These are phyloP conservation scores for Octopus bimaculoides DNA, from an alignment of 1,140 invertebrate genomes.

Conservation along the genomic window DNA sequence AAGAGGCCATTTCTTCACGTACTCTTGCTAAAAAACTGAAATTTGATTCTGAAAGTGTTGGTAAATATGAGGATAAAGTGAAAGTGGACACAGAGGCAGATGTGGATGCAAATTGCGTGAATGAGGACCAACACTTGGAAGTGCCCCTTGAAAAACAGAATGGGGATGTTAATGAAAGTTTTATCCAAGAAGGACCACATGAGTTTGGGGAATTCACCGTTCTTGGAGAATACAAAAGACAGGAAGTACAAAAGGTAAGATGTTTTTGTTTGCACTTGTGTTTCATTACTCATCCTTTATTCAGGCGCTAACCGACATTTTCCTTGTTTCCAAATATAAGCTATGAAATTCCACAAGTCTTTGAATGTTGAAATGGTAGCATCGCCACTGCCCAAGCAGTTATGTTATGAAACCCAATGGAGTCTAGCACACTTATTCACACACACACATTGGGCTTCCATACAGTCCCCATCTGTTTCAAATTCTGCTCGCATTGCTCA, in stretches of 20 bases:
- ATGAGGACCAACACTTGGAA: neutral
- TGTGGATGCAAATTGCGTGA: neutral
- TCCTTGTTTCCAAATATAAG: too few species aligned
- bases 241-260: conserved; percentile 57
- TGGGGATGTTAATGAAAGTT: conserved; percentile 9
- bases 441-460: too few species aligned
- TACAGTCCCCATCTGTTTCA: too few species aligned
- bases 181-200: conserved; percentile 15
- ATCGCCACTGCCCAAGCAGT: too few species aligned
- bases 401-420: too few species aligned
- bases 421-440: too few species aligned
- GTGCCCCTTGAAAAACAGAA: conserved; percentile 15
- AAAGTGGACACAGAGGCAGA: neutral
- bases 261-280: neutral
- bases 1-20: too few species aligned
- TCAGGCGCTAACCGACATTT: too few species aligned
- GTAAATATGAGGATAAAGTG: neutral
- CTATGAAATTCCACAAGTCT: too few species aligned
- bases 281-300: too few species aligned
- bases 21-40: neutral
- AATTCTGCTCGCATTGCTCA: too few species aligned
- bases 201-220: conserved; percentile 49
- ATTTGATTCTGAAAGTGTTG: neutral
- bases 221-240: conserved; percentile 44
- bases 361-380: too few species aligned